Base-by-base conservation (phyloP, 2,888 invertebrate genomes). In the Himalopsyche tibetana region DNA sequence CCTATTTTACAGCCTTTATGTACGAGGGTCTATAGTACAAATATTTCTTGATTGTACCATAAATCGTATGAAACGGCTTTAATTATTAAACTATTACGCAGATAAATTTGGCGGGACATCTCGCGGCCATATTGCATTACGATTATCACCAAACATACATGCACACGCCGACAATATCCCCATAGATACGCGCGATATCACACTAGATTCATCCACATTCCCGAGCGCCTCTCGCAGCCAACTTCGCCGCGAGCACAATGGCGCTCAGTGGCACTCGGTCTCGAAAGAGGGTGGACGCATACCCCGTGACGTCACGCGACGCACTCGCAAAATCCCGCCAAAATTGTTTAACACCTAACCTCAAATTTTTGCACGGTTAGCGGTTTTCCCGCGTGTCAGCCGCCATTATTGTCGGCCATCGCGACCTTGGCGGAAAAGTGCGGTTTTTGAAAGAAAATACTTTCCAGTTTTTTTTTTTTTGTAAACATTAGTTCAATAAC, bases 181-280 rank as follows among this genome's bases (percentile, higher is more conserved):
- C 85, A 83, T 83, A 83, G 51, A 51, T 51, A 51, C 51, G 80
- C 85, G 83, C 83, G 85, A 74, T 74, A 74, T 74, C 63, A 15
- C 63, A 63, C n/a, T 28, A 82, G 85, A 69, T 79, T 82, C 83
- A 85, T 85, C 85, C 85, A 55, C 85, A 80, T 80, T 85, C 74
- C 74, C 74, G 74, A 74, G 74, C 74, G 74, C 74, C 74, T 36
- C 74, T 36, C 74, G 74, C 74, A 74, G 36, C 74, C 38, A 36
- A 69, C 40, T 38, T 56, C 42, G 42, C 79, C 45, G 84, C 80
- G 84, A 80, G 55, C 56, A 55, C 84, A 81, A 83, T 42, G 82
- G 80, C 80, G 83, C 74, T 87, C 87, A 87, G 87, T 87, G 82
- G 82, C 69, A 80, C 85, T 69, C 82, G 45, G 84, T 63, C 56